Evolutionary conservation across 2,113 vertebrate species (phyloP).

Genomic region (Raja brachyura): DNA sequence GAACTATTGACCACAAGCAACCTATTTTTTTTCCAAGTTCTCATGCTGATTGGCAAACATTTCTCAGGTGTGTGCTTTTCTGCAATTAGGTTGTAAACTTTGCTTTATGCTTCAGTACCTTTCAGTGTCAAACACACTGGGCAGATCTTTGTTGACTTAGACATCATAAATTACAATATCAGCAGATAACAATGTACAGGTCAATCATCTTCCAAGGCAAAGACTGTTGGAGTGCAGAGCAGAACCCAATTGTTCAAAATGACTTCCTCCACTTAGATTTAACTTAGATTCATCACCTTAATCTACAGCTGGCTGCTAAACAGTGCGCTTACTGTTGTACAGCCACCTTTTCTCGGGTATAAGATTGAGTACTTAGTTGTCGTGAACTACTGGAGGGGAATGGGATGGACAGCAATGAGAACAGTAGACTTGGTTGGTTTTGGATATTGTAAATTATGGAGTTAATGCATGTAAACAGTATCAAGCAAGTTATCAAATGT

Average conservation of each 20-base stretch:
- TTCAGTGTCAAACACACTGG: background rate
- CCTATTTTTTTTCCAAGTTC: background rate
- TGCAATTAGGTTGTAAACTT: slow-evolving; percentile 19
- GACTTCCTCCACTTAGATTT: background rate
- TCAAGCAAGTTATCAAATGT: too few species aligned
- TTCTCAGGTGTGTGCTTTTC: background rate
- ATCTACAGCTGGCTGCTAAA: background rate
- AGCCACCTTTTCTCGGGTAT: background rate
- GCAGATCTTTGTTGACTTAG: background rate
- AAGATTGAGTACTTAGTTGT: background rate
- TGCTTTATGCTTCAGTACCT: background rate
- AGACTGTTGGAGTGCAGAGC: background rate
- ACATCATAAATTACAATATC: background rate
- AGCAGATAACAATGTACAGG: background rate
- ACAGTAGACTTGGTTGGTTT: too few species aligned
- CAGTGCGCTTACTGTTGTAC: background rate
- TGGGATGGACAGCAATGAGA: background rate
- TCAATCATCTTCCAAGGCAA: background rate
- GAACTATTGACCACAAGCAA: background rate
- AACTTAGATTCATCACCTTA: background rate
- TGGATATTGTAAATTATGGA: too few species aligned
- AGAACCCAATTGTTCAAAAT: background rate
- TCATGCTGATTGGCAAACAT: background rate
- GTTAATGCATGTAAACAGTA: too few species aligned
- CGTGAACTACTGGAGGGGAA: background rate